These are phyloP conservation scores for Neotoma lepida DNA, from an alignment of 2,113 vertebrate genomes.

Conservation along the genomic window DNA sequence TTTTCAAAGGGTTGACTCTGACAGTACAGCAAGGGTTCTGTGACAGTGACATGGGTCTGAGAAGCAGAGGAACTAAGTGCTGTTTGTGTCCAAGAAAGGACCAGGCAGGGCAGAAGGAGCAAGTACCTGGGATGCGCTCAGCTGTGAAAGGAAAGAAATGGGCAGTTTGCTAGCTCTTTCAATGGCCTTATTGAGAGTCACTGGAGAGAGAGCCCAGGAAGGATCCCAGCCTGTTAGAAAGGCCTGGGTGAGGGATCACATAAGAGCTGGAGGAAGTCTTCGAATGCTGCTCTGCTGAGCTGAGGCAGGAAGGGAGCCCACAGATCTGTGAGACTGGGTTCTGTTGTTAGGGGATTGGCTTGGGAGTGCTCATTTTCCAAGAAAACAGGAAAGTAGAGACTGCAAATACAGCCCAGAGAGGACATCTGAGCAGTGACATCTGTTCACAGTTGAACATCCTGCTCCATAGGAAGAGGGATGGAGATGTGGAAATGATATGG, in stretches of 20 bases:
- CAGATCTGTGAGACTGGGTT: neutral
- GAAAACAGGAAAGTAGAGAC: neutral
- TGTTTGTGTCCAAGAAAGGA: neutral
- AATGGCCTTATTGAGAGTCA: neutral
- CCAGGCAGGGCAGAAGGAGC: neutral
- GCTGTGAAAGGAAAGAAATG: neutral
- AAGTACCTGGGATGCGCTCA: neutral
- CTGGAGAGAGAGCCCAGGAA: neutral
- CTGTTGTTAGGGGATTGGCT: neutral
- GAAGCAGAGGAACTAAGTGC: neutral
- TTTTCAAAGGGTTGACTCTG: neutral
- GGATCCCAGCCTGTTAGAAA: neutral
- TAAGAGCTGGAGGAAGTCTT: neutral
- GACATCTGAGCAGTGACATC: neutral
- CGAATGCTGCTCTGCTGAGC: neutral
- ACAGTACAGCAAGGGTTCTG: neutral
- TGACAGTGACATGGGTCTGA: neutral
- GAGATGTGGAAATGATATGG: neutral
- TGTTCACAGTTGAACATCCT: neutral
- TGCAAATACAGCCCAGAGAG: neutral
- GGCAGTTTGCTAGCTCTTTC: neutral
- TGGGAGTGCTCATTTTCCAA: neutral
- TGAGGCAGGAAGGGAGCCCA: neutral
- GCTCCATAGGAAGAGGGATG: neutral
- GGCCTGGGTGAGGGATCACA: neutral